Evolutionary conservation across 2,888 invertebrate species (phyloP).

Genomic region (Gymnosoma rotundatum): DNA sequence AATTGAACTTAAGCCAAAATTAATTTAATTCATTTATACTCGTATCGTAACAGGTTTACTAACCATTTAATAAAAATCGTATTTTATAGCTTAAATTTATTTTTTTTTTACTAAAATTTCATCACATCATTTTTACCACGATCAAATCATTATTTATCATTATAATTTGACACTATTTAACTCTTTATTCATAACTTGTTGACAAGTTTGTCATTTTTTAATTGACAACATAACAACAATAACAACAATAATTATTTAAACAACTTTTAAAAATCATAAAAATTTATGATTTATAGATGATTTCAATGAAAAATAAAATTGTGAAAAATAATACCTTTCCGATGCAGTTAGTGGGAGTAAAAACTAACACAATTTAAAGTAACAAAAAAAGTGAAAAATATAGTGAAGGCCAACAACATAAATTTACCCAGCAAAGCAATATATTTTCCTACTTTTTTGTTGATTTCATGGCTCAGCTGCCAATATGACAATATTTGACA

Average conservation of each 20-base stretch:
- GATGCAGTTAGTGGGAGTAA: conserved; percentile 44
- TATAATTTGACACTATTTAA: conserved; percentile 49
- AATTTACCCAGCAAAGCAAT: conserved; percentile 35
- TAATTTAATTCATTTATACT: no score
- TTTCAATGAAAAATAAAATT: conserved; percentile 54
- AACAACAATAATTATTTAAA: not conserved
- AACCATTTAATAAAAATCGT: no score
- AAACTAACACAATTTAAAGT: conserved; percentile 1
- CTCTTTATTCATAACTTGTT: conserved; percentile 16
- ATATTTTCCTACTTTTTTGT: not conserved
- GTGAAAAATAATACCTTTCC: conserved; percentile 57
- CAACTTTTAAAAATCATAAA: conserved; percentile 59
- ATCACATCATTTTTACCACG: conserved; percentile 27
- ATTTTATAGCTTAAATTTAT: not conserved
- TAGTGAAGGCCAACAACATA: conserved; percentile 44
- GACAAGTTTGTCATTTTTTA: conserved; percentile 52
- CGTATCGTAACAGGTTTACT: no score
- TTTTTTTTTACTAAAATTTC: not conserved
- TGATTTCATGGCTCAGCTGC: conserved; percentile 37
- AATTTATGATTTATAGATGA: conserved; percentile 62
- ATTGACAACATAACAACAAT: conserved; percentile 32
- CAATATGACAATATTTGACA: conserved; percentile 59
- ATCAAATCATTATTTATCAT: conserved; percentile 55
- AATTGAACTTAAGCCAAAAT: no score
- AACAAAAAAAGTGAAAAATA: conserved; percentile 15